Conservation (phyloP, 1,140 invertebrate genomes). For the Papilio aristodemus region DNA sequence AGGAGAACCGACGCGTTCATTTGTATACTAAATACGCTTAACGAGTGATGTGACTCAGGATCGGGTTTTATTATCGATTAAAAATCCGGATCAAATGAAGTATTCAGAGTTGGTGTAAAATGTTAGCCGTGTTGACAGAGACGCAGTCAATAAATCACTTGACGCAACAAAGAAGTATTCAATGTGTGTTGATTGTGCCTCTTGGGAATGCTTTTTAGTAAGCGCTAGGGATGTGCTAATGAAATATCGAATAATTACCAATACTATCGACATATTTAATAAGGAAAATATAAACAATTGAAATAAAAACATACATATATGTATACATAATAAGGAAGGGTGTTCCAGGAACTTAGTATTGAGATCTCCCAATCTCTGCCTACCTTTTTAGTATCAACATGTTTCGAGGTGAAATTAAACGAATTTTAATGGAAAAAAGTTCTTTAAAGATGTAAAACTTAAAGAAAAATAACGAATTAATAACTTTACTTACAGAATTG, state of each 20-base stretch:
- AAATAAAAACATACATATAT: too few species aligned
- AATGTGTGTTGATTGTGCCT: constrained; percentile 79
- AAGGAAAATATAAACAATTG: background rate
- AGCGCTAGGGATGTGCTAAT: constrained; percentile 53
- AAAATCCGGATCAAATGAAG: constrained; percentile 80
- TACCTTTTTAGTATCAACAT: too few species aligned
- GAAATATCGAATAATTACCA: constrained; percentile 43
- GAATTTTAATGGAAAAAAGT: too few species aligned
- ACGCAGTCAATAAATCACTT: constrained; percentile 79
- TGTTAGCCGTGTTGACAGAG: constrained; percentile 77
- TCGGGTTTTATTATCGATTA: constrained; percentile 71
- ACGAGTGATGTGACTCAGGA: constrained; percentile 76
- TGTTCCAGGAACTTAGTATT: too few species aligned
- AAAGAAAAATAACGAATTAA: too few species aligned
- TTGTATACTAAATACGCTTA: constrained; percentile 77
- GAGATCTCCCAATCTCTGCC: too few species aligned
- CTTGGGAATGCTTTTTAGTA: constrained; percentile 73
- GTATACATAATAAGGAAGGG: too few species aligned
- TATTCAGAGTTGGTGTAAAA: constrained; percentile 71
- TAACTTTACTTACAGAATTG: too few species aligned
- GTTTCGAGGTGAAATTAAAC: too few species aligned
- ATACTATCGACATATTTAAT: background rate
- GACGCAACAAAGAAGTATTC: constrained; percentile 72
- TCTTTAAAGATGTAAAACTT: too few species aligned
- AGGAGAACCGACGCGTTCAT: constrained; percentile 56